Conservation (phyloP, 1,140 invertebrate species). For the Nebria ingens region DNA sequence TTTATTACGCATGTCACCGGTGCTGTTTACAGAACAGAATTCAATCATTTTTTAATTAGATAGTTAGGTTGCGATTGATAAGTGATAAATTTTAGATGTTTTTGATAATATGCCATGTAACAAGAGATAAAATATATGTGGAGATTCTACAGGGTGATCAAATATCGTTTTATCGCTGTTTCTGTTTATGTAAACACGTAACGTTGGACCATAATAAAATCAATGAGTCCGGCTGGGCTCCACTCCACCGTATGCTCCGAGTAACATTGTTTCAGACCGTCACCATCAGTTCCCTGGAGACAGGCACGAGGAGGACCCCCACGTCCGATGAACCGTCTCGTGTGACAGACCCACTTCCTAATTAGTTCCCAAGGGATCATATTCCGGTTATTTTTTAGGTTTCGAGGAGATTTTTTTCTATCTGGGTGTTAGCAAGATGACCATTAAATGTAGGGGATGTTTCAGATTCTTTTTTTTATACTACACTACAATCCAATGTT, state of each 20-base stretch:
- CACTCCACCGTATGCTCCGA: background rate
- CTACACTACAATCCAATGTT: too few species aligned
- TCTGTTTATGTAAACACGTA: constrained; percentile 3
- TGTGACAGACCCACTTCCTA: constrained; percentile 2
- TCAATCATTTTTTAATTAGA: too few species aligned
- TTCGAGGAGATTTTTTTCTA: background rate
- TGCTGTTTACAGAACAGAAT: too few species aligned
- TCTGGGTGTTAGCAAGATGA: background rate
- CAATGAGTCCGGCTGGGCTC: background rate
- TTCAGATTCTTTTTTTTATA: too few species aligned
- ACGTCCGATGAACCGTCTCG: background rate
- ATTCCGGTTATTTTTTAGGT: constrained; percentile 1
- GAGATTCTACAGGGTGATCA: too few species aligned
- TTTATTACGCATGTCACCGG: too few species aligned
- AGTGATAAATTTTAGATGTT: too few species aligned
- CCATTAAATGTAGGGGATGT: background rate
- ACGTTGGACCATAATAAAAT: background rate
- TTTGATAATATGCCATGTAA: too few species aligned
- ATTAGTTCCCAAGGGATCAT: background rate
- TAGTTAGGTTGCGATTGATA: too few species aligned
- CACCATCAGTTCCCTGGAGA: background rate
- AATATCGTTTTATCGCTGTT: background rate
- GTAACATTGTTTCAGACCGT: background rate
- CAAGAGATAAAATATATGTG: too few species aligned
- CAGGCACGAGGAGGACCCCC: background rate